phyloP scores from a whole-genome alignment of 2,888 invertebrate genomes.

The Tenthredo livida region DNA sequence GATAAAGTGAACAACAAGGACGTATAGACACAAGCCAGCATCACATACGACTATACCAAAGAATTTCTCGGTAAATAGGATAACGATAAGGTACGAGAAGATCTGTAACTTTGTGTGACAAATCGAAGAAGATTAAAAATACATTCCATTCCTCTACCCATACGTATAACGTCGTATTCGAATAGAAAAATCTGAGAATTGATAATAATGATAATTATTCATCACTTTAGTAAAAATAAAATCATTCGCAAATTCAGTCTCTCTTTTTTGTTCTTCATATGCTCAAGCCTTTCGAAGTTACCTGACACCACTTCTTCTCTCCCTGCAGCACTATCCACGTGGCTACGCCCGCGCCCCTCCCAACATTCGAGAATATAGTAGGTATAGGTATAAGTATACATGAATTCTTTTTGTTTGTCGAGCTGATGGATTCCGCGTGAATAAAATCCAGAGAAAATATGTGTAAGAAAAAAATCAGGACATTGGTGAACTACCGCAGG shows the following conservation, averaged over 20 bases:
- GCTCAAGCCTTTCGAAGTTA: too few relatives aligned
- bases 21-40: background rate
- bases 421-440: background rate
- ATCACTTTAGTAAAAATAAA: background rate
- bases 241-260: background rate
- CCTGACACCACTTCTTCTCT: too few relatives aligned
- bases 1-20: constrained; percentile 1
- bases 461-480: background rate
- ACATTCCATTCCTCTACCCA: background rate
- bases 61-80: constrained; percentile 2
- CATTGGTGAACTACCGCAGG: background rate
- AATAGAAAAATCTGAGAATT: too few relatives aligned
- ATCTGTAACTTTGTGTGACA: background rate
- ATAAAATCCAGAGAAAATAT: background rate
- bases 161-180: too few relatives aligned
- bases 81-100: background rate
- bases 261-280: too few relatives aligned
- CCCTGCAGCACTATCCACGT: too few relatives aligned
- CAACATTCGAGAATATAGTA: too few relatives aligned
- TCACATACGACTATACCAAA: background rate
- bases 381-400: too few relatives aligned
- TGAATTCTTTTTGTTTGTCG: background rate
- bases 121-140: background rate
- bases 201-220: background rate
- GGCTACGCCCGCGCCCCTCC: too few relatives aligned